Evolutionary conservation across 2,888 invertebrate species (phyloP).

Genomic region (Bellardia bayeri): DNA sequence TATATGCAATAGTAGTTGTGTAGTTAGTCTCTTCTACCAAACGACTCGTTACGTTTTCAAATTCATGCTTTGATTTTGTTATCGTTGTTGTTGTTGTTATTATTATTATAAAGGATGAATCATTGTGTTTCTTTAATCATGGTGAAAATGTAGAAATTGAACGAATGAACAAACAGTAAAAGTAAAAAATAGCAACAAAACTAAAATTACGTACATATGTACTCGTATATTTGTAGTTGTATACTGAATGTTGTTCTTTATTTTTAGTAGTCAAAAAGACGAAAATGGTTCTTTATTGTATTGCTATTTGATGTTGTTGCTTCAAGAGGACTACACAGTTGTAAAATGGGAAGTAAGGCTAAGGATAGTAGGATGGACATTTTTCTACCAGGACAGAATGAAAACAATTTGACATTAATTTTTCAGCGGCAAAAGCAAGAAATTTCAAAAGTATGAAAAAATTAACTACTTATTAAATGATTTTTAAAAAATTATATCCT

Average conservation of each 20-base stretch:
- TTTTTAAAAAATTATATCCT: too few species aligned
- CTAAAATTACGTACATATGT: neutral
- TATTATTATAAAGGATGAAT: conserved; percentile 61
- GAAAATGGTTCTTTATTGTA: conserved; percentile 38
- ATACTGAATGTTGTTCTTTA: conserved; percentile 4
- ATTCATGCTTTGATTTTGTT: conserved; percentile 46
- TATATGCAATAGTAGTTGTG: conserved; percentile 17
- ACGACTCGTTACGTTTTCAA: conserved; percentile 36
- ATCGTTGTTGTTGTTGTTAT: conserved; percentile 26
- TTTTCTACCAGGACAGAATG: too few species aligned
- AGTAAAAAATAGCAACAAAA: conserved; percentile 13
- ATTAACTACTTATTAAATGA: too few species aligned
- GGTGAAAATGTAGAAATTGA: conserved; percentile 46
- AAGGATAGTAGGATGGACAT: neutral
- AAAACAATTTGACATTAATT: too few species aligned
- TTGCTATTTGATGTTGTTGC: conserved; percentile 12
- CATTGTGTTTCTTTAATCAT: conserved; percentile 58
- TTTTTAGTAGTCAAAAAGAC: conserved; percentile 28
- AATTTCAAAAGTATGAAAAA: too few species aligned
- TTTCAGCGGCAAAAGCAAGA: too few species aligned
- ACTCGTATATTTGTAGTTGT: neutral
- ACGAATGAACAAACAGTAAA: conserved; percentile 39
- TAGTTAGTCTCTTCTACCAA: neutral
- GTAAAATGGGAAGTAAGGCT: conserved; percentile 22
- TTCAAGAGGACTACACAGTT: conserved; percentile 14